Conservation (phyloP, 2,113 vertebrate genomes). For the Danionella cerebrum region DNA sequence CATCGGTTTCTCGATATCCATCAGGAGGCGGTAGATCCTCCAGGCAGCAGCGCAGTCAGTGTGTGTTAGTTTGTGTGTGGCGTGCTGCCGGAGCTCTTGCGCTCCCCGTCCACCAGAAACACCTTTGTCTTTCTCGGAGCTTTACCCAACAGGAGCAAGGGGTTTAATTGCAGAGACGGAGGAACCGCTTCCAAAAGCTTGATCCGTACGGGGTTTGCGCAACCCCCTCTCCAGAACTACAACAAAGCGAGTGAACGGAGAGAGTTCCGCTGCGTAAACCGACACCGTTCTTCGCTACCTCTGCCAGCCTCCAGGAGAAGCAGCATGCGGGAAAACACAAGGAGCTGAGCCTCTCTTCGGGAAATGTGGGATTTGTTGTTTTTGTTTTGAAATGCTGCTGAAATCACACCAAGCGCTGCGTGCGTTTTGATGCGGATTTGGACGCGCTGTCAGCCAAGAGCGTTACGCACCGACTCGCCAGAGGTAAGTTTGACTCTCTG, state of each 20-base stretch:
- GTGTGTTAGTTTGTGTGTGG: conserved; percentile 13
- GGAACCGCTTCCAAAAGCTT: conserved; percentile 12
- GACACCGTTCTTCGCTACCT: conserved; percentile 54
- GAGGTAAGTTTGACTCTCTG: conserved; percentile 24
- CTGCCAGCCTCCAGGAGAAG: conserved; percentile 30
- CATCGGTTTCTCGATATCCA: conserved; percentile 43
- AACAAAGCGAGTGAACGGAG: conserved; percentile 52
- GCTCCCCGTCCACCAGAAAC: background rate
- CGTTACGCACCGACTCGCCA: background rate
- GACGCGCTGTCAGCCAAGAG: background rate
- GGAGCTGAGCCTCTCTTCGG: conserved; percentile 3
- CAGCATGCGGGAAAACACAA: conserved; percentile 26
- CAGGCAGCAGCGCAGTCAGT: conserved; percentile 36
- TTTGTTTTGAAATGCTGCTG: background rate
- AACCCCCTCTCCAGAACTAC: conserved; percentile 3
- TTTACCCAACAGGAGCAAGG: background rate
- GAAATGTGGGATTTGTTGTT: conserved; percentile 8
- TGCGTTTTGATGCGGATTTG: background rate
- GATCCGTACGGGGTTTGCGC: background rate
- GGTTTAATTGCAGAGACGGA: conserved; percentile 5
- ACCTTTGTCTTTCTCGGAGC: background rate
- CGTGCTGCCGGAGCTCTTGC: background rate
- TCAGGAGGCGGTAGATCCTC: conserved; percentile 52
- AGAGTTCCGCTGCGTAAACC: conserved; percentile 59
- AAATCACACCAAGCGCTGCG: background rate